phyloP scores from a whole-genome alignment of 2,797 vertebrate genomes.

The Hemibagrus guttatus region DNA sequence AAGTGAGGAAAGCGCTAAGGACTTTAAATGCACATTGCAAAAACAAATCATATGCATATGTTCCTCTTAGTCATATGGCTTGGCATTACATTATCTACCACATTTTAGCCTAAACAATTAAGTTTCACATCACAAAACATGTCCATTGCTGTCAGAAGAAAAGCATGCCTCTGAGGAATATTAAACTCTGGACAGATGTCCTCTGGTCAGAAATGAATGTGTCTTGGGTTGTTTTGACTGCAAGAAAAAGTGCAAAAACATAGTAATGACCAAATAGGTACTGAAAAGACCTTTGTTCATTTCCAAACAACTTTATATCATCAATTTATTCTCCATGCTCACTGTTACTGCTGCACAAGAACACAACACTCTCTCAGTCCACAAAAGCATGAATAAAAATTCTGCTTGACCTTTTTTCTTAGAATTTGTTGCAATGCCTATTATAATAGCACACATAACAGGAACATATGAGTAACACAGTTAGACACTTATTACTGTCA shows the following conservation, averaged over 20 bases:
- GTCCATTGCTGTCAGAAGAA: conserved; percentile 2
- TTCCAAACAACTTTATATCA: conserved; percentile 28
- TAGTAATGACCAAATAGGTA: background rate
- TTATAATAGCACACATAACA: background rate
- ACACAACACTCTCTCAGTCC: background rate
- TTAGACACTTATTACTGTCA: background rate
- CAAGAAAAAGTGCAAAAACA: background rate
- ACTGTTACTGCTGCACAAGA: background rate
- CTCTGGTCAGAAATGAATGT: background rate
- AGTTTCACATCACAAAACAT: no score
- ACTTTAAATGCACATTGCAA: no score
- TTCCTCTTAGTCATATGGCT: no score
- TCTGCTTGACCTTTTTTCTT: background rate
- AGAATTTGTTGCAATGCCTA: background rate
- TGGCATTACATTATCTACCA: background rate
- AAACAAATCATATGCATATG: no score
- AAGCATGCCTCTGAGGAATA: conserved; percentile 30
- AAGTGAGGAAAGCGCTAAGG: no score
- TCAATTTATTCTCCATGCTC: conserved; percentile 4
- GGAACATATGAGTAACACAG: background rate
- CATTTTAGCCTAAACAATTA: background rate
- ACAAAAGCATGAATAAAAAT: background rate
- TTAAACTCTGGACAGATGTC: conserved; percentile 15
- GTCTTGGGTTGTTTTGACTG: background rate
- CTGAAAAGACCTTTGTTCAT: conserved; percentile 13